Evolutionary conservation across 2,888 invertebrate genomes (phyloP), one percentile per base, ranked within the genome.

Genomic region (Xestia xanthographa): DNA sequence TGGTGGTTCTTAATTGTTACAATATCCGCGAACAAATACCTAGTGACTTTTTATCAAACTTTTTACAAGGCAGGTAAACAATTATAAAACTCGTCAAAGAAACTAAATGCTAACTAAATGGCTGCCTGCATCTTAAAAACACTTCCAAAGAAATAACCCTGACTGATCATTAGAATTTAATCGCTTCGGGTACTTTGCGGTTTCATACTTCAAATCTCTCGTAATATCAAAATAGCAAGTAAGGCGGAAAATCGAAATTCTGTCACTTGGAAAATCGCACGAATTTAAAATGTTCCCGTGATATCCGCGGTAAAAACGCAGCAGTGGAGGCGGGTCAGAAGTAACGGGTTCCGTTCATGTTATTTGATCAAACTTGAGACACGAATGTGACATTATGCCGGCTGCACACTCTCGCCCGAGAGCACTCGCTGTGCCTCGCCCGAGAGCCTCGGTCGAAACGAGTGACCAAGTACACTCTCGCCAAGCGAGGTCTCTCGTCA

Each of bases 191-290:
- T 76, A 76, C 58, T 70, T 79, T 68, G 63, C 73, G 72, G 73
- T 84, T 69, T 69, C 63, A 66, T 65, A 72, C 45, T 76, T 78
- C 62, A 70, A 82, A 84, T 79, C 43, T 76, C 68, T 68, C 53
- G 34, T 58, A 79, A 77, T 77, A 89, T 86, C 66, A 85, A 86
- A 84, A 87, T 85, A 68, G 58, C 74, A 80, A 87, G 80, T 83
- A 70, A 88, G 34, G 82, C 82, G 86, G 88, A 89, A 88, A 88
- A 89, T 88, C 82, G 86, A 89, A 87, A 88, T n/a, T 53, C 83
- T 75, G 70, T 84, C 87, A 76, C 66, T 67, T 86, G 82, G 83
- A 89, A 89, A 89, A 88, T 89, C 56, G 77, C 66, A 66, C 43
- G 72, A 80, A 77, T 86, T 88, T 82, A 79, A 88, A 88, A 72